These are phyloP conservation scores for Panopea generosa DNA, from an alignment of 2,888 invertebrate species.

Conservation along the genomic window DNA sequence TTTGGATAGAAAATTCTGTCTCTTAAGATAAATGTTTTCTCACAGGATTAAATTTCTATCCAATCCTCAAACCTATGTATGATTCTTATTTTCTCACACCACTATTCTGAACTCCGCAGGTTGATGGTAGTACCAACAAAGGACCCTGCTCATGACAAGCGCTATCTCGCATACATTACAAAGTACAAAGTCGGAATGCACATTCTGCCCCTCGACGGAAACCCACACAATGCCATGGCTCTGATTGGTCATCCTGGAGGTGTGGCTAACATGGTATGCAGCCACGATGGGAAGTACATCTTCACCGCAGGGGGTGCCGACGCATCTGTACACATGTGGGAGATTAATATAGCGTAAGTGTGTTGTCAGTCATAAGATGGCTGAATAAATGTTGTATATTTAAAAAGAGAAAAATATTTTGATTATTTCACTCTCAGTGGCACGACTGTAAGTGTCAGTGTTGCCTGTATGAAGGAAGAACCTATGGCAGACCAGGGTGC, in stretches of 20 bases:
- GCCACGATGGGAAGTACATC: conserved; percentile 86
- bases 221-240: conserved; percentile 88
- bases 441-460: no score
- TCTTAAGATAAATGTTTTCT: no score
- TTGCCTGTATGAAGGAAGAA: no score
- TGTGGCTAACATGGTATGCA: conserved; percentile 85
- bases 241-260: conserved; percentile 89
- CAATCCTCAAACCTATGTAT: no score
- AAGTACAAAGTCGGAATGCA: conserved; percentile 90
- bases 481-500: no score
- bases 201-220: conserved; percentile 90
- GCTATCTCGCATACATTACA: conserved; percentile 89
- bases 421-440: no score
- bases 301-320: conserved; percentile 88
- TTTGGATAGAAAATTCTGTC: no score
- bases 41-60: no score
- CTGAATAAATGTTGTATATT: no score
- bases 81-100: no score
- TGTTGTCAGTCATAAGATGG: neutral
- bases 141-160: conserved; percentile 71
- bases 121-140: conserved; percentile 78
- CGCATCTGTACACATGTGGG: conserved; percentile 88
- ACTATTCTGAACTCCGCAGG: conserved; percentile 66
- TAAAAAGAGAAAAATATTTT: no score
- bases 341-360: conserved; percentile 86